Conservation (phyloP, 2,797 vertebrate genomes). For the Onychomys leucogaster region DNA sequence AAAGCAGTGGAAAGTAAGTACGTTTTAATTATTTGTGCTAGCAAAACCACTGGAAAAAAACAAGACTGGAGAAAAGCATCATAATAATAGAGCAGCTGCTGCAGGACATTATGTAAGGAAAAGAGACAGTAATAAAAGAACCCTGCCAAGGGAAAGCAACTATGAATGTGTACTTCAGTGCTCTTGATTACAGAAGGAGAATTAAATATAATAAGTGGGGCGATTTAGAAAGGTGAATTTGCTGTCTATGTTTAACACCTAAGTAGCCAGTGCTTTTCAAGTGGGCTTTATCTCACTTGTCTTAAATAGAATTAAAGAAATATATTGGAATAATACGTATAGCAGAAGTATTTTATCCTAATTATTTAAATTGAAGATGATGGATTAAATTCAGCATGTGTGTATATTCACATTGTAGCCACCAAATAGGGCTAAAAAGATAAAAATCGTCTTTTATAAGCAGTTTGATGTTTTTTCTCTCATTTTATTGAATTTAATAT, state of each 20-base stretch:
- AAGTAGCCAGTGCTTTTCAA: constrained; percentile 78
- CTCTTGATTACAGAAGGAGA: constrained; percentile 86
- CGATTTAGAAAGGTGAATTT: constrained; percentile 86
- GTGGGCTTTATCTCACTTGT: constrained; percentile 65
- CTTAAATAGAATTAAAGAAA: constrained; percentile 73
- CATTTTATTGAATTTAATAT: constrained; percentile 45
- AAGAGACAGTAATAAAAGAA: constrained; percentile 87
- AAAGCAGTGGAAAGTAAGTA: constrained; percentile 89
- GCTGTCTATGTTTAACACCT: constrained; percentile 84
- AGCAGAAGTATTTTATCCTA: constrained; percentile 22
- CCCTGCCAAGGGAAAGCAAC: constrained; percentile 84
- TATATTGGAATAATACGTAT: constrained; percentile 15
- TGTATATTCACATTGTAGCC: constrained; percentile 4
- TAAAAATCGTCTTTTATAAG: neutral
- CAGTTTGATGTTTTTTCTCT: neutral
- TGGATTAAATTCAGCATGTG: constrained; percentile 45
- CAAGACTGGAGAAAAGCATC: constrained; percentile 84
- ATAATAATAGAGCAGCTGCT: constrained; percentile 89
- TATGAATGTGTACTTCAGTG: constrained; percentile 85
- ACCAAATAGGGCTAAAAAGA: neutral
- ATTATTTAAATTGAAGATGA: constrained; percentile 45
- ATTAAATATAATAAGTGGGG: constrained; percentile 86
- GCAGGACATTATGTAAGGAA: constrained; percentile 84
- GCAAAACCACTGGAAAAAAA: constrained; percentile 78
- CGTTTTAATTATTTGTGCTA: constrained; percentile 90